These are phyloP conservation scores for Drosophila pruinosa DNA, from an alignment of 1,140 invertebrate species.

Conservation along the genomic window DNA sequence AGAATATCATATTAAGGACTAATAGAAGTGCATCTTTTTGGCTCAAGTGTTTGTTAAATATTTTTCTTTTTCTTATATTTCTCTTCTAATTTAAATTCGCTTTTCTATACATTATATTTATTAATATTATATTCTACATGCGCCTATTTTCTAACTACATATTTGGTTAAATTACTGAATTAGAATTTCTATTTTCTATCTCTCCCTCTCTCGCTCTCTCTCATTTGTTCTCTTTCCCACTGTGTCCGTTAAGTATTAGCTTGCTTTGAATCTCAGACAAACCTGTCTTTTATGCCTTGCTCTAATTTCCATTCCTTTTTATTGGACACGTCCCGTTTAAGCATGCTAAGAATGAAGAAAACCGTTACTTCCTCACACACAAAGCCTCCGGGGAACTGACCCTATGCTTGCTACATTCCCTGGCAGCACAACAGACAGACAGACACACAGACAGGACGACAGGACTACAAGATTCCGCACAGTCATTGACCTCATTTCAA, in stretches of 20 bases:
- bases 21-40: too few species aligned
- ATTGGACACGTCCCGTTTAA: constrained; percentile 32
- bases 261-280: constrained; percentile 33
- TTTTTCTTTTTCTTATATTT: too few species aligned
- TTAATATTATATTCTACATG: too few species aligned
- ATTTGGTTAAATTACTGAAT: background rate
- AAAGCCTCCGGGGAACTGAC: constrained; percentile 34
- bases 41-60: too few species aligned
- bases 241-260: constrained; percentile 39
- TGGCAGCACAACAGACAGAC: background rate
- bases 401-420: background rate
- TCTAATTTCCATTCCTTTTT: constrained; percentile 38
- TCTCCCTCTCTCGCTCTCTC: background rate
- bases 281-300: constrained; percentile 32
- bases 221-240: background rate
- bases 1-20: too few species aligned
- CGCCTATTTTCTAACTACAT: too few species aligned
- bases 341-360: constrained; percentile 10
- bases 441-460: background rate
- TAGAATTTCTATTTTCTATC: background rate
- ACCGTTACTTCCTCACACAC: constrained; percentile 35
- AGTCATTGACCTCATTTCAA: constrained; percentile 76
- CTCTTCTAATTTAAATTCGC: too few species aligned
- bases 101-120: too few species aligned
- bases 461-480: constrained; percentile 14